Percentiles rank a stretch among this genome's conserved stretches.
These are phyloP conservation scores for Acinonyx jubatus DNA, from an alignment of 2,113 vertebrate genomes.

Conservation along the genomic window DNA sequence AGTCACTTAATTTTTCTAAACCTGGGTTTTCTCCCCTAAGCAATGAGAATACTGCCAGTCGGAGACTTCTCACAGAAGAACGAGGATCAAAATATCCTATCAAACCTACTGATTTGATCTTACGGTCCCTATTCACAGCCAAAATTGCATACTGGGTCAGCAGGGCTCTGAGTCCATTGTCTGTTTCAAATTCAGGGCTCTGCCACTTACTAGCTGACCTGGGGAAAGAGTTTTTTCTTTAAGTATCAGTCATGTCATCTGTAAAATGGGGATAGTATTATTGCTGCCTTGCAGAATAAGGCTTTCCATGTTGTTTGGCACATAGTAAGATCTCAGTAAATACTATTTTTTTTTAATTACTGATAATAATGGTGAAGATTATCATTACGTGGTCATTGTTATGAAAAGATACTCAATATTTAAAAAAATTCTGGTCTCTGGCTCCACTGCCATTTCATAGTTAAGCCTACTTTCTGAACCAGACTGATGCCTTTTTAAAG, in stretches of 20 bases:
- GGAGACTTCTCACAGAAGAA: background rate
- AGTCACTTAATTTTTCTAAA: background rate
- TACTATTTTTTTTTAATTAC: background rate
- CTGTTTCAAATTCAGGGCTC: background rate
- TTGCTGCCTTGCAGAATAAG: background rate
- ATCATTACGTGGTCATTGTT: background rate
- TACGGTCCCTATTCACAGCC: background rate
- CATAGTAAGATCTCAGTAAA: background rate
- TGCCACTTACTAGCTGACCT: background rate
- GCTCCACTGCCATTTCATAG: background rate
- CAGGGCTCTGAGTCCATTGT: background rate
- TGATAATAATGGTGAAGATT: slow-evolving; percentile 6
- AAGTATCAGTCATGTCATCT: background rate
- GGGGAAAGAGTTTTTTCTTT: background rate
- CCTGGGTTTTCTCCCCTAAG: background rate
- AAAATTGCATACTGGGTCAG: background rate
- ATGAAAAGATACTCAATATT: background rate
- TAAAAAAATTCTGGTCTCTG: background rate
- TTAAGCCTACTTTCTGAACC: background rate
- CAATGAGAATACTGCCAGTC: background rate
- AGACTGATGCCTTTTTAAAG: background rate
- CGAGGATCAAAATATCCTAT: background rate
- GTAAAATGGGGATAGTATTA: background rate
- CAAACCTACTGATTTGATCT: background rate
- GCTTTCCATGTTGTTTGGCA: background rate